phyloP scores from a whole-genome alignment of 2,797 vertebrate species.

The Alouatta caraya region DNA sequence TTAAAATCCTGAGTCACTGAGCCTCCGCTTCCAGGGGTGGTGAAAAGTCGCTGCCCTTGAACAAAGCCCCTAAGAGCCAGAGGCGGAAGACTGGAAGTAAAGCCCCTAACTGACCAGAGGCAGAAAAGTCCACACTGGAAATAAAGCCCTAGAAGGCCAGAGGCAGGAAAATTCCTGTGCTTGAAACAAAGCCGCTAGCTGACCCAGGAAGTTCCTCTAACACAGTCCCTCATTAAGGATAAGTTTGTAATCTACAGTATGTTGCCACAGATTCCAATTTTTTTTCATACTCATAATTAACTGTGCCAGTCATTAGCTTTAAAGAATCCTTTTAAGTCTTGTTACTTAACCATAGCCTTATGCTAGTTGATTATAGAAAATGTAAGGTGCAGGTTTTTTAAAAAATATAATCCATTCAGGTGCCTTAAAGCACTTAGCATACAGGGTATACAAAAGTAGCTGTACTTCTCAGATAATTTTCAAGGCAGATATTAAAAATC shows the following conservation, averaged over 20 bases:
- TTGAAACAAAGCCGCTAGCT: too few species aligned
- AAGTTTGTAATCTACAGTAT: not conserved
- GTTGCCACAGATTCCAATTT: slow-evolving; percentile 18
- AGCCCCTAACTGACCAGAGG: too few species aligned
- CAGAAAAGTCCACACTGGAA: too few species aligned
- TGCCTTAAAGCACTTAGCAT: slow-evolving; percentile 28
- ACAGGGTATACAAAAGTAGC: not conserved
- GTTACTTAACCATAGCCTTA: slow-evolving; percentile 23
- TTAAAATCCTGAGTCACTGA: too few species aligned
- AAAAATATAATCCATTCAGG: slow-evolving; percentile 28
- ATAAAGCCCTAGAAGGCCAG: too few species aligned
- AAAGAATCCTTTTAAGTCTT: slow-evolving; percentile 32
- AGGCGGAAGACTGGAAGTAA: too few species aligned
- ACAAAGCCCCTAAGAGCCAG: too few species aligned
- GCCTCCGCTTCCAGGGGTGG: too few species aligned
- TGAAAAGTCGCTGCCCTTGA: too few species aligned
- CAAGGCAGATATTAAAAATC: slow-evolving; percentile 10
- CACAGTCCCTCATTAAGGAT: not conserved
- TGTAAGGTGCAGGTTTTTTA: not conserved
- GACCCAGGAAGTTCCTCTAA: too few species aligned
- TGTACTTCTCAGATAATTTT: slow-evolving; percentile 25
- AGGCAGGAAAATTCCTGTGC: too few species aligned
- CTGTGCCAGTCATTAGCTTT: slow-evolving; percentile 41
- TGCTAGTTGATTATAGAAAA: slow-evolving; percentile 47
- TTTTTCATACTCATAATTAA: slow-evolving; percentile 51